Percentiles rank a stretch among this genome's conserved stretches.
Evolutionary conservation across 2,113 vertebrate genomes (phyloP).

Genomic region (Octodon degus): DNA sequence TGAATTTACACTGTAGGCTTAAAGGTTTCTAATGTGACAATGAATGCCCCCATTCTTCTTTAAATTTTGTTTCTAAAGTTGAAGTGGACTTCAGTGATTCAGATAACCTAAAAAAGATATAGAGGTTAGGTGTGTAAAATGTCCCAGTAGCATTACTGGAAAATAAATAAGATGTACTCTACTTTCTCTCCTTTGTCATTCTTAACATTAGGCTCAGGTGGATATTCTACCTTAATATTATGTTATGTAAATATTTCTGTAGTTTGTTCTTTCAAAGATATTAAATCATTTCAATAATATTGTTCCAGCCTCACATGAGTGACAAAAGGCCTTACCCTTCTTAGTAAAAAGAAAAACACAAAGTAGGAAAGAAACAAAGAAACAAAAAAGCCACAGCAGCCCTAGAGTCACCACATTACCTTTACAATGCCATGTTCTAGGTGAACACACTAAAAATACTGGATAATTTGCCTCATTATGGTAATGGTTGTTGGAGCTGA

Average conservation of each 20-base stretch:
- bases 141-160: slow-evolving; percentile 35
- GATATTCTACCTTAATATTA: slow-evolving; percentile 20
- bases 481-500: background rate
- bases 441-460: background rate
- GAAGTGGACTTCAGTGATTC: background rate
- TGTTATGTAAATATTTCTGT: slow-evolving; percentile 59
- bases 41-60: background rate
- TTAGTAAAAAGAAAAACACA: background rate
- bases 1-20: background rate
- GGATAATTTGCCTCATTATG: background rate
- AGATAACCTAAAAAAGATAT: slow-evolving; percentile 51
- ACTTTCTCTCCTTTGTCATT: slow-evolving; percentile 56
- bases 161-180: slow-evolving; percentile 55
- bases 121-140: slow-evolving; percentile 17
- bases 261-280: slow-evolving; percentile 46
- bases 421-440: slow-evolving; percentile 22
- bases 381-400: background rate
- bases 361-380: background rate
- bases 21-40: background rate
- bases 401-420: background rate
- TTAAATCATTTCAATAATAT: slow-evolving; percentile 72
- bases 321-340: background rate
- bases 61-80: background rate
- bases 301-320: slow-evolving; percentile 12
- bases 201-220: slow-evolving; percentile 59